Evolutionary conservation across 2,113 vertebrate species (phyloP).

Genomic region (Aspidoscelis tigris): DNA sequence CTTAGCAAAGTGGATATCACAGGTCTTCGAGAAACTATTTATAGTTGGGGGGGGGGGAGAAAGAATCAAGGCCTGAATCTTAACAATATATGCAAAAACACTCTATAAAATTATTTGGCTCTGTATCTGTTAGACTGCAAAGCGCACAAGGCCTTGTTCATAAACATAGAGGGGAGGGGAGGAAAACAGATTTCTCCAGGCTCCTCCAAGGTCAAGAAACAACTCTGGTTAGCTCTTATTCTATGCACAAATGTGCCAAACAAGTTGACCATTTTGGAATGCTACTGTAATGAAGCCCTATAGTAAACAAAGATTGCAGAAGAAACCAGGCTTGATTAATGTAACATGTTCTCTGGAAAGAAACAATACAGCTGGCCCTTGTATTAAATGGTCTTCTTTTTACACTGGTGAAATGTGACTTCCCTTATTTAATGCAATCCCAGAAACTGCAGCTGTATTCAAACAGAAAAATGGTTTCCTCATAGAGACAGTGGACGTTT

Average conservation of each 20-base stretch:
- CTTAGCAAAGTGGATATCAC: conserved; percentile 79
- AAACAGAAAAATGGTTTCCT: too few species aligned
- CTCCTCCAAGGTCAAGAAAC: conserved; percentile 25
- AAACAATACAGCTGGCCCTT: neutral
- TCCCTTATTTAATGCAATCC: too few species aligned
- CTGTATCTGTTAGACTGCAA: conserved; percentile 53
- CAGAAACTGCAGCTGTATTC: too few species aligned
- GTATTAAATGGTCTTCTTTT: too few species aligned
- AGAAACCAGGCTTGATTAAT: neutral
- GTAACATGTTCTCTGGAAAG: neutral
- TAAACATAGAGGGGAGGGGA: conserved; percentile 43
- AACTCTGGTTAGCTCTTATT: conserved; percentile 2
- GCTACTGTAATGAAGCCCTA: neutral
- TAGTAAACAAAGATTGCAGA: neutral
- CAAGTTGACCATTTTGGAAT: neutral
- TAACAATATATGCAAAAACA: conserved; percentile 78
- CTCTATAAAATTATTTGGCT: conserved; percentile 74
- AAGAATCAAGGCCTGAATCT: conserved; percentile 78
- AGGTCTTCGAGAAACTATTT: conserved; percentile 76
- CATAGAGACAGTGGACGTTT: too few species aligned
- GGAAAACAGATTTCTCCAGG: neutral
- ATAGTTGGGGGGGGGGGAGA: conserved; percentile 43
- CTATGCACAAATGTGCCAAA: neutral
- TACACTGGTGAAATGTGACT: too few species aligned
- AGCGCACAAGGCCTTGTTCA: conserved; percentile 54